These are phyloP conservation scores for Parasteatoda lunata DNA, from an alignment of 2,888 invertebrate genomes.

Conservation along the genomic window DNA sequence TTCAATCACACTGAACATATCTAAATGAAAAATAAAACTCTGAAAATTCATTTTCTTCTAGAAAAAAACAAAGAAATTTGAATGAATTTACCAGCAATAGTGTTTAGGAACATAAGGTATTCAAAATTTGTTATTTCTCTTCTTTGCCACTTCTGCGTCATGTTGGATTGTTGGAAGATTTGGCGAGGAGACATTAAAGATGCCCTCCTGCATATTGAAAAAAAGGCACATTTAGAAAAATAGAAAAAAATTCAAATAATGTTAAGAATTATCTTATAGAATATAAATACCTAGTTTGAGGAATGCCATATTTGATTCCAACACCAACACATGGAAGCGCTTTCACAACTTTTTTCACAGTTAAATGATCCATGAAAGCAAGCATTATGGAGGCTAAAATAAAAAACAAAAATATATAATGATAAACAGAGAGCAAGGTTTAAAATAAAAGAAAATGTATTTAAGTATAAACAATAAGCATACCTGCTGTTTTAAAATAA, in stretches of 20 bases:
- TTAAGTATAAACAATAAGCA: too few relatives aligned
- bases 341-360: constrained; percentile 98
- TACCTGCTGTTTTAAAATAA: too few relatives aligned
- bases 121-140: constrained; percentile 99
- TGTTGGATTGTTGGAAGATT: constrained; percentile 98
- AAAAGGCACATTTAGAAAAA: not conserved
- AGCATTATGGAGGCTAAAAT: constrained; percentile 97
- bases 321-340: constrained; percentile 97
- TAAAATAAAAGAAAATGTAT: not conserved
- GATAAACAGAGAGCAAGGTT: too few relatives aligned
- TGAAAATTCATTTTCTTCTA: too few relatives aligned
- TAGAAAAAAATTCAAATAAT: not conserved
- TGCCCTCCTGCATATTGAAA: constrained; percentile 81
- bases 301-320: constrained; percentile 99
- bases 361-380: constrained; percentile 96
- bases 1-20: too few relatives aligned
- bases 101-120: constrained; percentile 99
- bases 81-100: constrained; percentile 89
- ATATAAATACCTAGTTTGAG: constrained; percentile 88
- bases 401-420: too few relatives aligned
- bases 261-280: not conserved
- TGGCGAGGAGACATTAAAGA: constrained; percentile 99
- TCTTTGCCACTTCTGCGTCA: constrained; percentile 99
- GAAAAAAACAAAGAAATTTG: not conserved
- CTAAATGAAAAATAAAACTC: too few relatives aligned